Evolutionary conservation across 2,113 vertebrate genomes (phyloP).

Genomic region (Notarius quadriscutis): DNA sequence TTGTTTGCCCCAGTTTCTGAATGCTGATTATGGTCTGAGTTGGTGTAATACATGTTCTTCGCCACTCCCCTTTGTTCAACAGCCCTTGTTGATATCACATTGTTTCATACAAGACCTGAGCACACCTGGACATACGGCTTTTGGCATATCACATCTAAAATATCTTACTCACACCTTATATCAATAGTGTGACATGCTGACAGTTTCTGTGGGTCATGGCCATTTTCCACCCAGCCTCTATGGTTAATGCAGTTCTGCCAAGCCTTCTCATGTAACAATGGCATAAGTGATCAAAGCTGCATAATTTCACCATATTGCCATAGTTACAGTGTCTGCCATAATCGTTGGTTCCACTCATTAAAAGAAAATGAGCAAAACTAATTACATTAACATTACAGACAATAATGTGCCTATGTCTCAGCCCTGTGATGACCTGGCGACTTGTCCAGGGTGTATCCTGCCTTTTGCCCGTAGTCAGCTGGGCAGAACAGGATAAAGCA

Average conservation of each 20-base stretch:
- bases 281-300: not conserved
- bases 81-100: constrained; percentile 5
- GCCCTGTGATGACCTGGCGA: no score
- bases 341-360: not conserved
- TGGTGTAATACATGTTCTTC: not conserved
- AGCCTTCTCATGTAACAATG: not conserved
- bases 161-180: constrained; percentile 10
- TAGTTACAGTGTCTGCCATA: not conserved
- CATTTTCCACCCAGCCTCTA: not conserved
- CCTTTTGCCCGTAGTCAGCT: no score
- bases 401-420: not conserved
- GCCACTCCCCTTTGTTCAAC: constrained; percentile 42
- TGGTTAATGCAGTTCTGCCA: not conserved
- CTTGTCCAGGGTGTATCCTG: no score
- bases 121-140: constrained; percentile 1
- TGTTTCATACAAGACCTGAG: constrained; percentile 14
- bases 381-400: not conserved
- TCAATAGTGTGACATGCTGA: not conserved
- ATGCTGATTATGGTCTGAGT: not conserved
- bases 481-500: no score
- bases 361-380: not conserved
- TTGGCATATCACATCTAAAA: constrained; percentile 9
- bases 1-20: not conserved
- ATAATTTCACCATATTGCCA: not conserved
- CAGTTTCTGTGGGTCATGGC: not conserved